A percentile compares a stretch with the other conserved stretches of the same genome.
Evolutionary conservation across 2,888 invertebrate species (phyloP).

Genomic region (Cactoblastis cactorum): DNA sequence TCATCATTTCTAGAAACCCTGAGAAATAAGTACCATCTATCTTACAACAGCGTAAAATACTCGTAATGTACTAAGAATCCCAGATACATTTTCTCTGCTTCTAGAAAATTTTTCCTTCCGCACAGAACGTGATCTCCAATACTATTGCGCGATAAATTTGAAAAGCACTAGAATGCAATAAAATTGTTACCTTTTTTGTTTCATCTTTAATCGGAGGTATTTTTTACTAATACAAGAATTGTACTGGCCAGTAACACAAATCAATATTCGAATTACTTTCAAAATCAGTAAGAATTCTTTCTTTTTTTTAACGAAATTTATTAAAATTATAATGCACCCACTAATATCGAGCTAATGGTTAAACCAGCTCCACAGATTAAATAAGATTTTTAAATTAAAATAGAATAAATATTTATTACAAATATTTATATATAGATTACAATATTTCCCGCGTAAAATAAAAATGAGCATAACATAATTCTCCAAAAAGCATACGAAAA

Average conservation of each 20-base stretch:
- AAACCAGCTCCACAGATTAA: no score
- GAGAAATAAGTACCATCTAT: neutral
- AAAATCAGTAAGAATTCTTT: neutral
- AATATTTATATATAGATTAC: no score
- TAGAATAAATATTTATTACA: no score
- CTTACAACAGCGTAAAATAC: neutral
- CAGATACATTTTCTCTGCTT: neutral
- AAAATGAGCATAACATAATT: no score
- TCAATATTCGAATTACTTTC: no score
- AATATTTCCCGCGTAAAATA: no score
- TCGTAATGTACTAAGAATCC: neutral
- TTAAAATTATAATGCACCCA: no score
- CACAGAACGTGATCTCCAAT: constrained; percentile 1
- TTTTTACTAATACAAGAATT: neutral
- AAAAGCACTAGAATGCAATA: neutral
- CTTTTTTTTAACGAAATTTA: no score
- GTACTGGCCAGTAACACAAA: neutral
- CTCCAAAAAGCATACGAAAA: no score
- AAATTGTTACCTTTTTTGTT: constrained; percentile 2
- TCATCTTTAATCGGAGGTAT: constrained; percentile 2
- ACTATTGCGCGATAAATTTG: constrained; percentile 10
- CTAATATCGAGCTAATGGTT: no score
- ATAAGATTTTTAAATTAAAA: no score
- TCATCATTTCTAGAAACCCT: neutral
- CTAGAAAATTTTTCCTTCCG: neutral